phyloP scores from a whole-genome alignment of 1,140 invertebrate genomes.

The Polypedilum pembai region DNA sequence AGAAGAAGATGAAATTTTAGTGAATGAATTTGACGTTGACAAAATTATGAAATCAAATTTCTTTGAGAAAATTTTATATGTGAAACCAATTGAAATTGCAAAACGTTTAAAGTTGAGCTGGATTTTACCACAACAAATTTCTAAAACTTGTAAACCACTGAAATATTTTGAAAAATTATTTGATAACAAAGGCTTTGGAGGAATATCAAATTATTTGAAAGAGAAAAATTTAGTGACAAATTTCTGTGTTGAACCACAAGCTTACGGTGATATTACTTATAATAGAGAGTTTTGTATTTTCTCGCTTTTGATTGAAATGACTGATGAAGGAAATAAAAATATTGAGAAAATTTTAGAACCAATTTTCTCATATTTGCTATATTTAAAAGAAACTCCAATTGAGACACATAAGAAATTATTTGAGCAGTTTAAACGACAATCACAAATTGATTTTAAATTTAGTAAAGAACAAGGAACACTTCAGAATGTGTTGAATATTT shows the following conservation, averaged over 20 bases:
- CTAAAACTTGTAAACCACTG: not conserved
- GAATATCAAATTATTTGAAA: not conserved
- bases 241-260: not conserved
- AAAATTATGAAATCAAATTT: not conserved
- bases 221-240: not conserved
- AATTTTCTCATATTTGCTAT: not conserved
- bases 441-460: too few species aligned
- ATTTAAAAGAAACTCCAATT: not conserved
- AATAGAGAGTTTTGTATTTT: not conserved
- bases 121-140: not conserved
- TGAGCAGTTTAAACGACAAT: too few species aligned
- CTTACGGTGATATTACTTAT: not conserved
- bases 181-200: not conserved
- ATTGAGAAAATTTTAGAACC: not conserved
- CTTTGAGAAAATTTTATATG: not conserved
- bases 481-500: too few species aligned
- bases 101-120: not conserved
- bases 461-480: too few species aligned
- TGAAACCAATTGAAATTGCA: not conserved
- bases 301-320: not conserved
- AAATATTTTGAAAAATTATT: not conserved
- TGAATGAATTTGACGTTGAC: not conserved
- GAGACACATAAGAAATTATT: not conserved
- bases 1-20: constrained; percentile 29
- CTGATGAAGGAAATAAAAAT: not conserved